Base-by-base conservation (phyloP, 2,113 vertebrate genomes). In the Bubo blakistoni region DNA sequence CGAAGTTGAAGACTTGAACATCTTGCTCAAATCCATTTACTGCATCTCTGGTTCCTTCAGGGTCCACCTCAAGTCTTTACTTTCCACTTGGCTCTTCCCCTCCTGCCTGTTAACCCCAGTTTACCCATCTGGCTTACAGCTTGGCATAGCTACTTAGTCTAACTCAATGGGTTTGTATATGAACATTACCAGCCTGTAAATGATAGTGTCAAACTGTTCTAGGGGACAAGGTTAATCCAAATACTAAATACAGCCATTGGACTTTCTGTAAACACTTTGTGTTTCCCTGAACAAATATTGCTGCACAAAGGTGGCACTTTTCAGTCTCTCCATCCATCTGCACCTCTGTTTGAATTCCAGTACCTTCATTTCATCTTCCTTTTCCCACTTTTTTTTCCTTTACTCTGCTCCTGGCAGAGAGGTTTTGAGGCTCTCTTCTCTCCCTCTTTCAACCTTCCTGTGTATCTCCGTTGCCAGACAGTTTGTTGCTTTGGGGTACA, bases 401-500 rank as follows among this genome's bases (percentile, higher is more conserved):
- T 62, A 34, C 14, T 61, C 18, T 58, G 38, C 44, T 84, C 25
- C 46, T 84, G 51, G 38, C n/a, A 87, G 42, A 86, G 73, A 40
- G 22, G 18, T 79, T 90, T 80, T 44, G 40, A 61, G 40, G 46
- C 29, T 38, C 5, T 59, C n/a, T 87, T 63, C 52, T 79, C 49
- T 67, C 22, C 32, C 16, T 69, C 16, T 51, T 52, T 92, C 51
- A 78, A 0, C 34, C 30, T 81, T 81, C 34, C 20, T 36, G 11
- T 52, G 0, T n/a, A 18, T 71, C 34, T 92, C 34, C 1, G 1
- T 55, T 72, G 47, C 47, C 49, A 81, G 57, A 13, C 44, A 21
- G 0, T 88, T 55, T 51, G 34, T 63, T 89, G 81, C 65, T 78
- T 70, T 76, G 20, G 19, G n/a, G 8, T 85, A 17, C 0, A 0